phyloP scores from a whole-genome alignment of 2,113 vertebrate genomes.

The Hiodon tergisus region DNA sequence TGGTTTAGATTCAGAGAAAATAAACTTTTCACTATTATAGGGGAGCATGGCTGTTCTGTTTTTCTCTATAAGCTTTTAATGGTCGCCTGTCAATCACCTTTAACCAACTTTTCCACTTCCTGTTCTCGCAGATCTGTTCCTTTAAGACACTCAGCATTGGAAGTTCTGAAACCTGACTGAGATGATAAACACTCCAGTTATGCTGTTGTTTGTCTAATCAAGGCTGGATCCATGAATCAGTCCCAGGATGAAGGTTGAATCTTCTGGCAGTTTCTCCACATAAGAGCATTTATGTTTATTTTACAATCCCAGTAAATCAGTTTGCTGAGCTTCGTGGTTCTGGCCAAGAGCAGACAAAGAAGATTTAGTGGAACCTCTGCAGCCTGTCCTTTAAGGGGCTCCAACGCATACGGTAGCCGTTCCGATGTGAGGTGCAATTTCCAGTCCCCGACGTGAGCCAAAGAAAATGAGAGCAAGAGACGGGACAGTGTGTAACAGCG shows the following conservation, averaged over 20 bases:
- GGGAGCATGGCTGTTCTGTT: neutral
- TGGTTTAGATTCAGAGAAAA: neutral
- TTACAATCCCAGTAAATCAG: conserved; percentile 13
- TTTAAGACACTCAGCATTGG: neutral
- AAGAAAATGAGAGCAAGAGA: conserved; percentile 43
- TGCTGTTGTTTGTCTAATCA: neutral
- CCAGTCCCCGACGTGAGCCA: conserved; percentile 48
- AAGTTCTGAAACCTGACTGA: too few species aligned
- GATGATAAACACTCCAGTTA: neutral
- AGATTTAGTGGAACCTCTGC: conserved; percentile 55
- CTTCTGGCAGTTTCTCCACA: conserved; percentile 20
- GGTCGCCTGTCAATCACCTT: too few species aligned
- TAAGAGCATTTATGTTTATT: conserved; percentile 14
- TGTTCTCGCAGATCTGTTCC: neutral
- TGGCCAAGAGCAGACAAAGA: neutral
- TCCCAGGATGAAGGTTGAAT: neutral
- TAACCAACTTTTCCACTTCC: neutral
- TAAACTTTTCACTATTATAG: neutral
- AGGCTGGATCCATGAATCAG: conserved; percentile 3
- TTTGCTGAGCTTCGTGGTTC: conserved; percentile 9
- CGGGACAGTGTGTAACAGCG: conserved; percentile 3
- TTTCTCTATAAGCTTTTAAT: neutral
- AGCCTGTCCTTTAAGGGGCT: conserved; percentile 48
- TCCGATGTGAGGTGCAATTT: conserved; percentile 59
- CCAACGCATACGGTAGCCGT: conserved; percentile 51